A percentile compares a stretch with the other conserved stretches of the same genome.
These are phyloP conservation scores for Metellina segmentata DNA, from an alignment of 2,888 invertebrate genomes.

Conservation along the genomic window DNA sequence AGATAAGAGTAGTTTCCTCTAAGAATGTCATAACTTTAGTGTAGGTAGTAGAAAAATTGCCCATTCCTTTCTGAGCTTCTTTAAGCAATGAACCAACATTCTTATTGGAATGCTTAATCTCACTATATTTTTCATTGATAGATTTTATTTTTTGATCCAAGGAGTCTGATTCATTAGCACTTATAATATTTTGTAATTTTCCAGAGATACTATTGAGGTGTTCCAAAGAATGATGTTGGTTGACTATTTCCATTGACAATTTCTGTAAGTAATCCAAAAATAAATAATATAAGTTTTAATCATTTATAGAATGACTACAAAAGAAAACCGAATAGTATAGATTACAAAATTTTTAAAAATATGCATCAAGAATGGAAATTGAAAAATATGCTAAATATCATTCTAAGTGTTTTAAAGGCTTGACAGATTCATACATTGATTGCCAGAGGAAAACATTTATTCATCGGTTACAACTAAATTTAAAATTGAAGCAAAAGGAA, in stretches of 20 bases:
- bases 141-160: constrained; percentile 92
- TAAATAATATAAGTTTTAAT: background rate
- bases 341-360: no score
- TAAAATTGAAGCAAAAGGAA: no score
- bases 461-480: no score
- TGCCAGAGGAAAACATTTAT: no score
- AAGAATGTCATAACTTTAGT: constrained; percentile 96
- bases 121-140: constrained; percentile 90
- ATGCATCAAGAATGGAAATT: no score
- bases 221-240: constrained; percentile 91
- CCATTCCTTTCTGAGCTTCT: constrained; percentile 84
- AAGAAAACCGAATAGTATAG: background rate
- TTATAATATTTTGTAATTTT: constrained; percentile 92
- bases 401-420: no score
- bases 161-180: constrained; percentile 92
- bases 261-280: constrained; percentile 39
- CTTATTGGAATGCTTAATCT: constrained; percentile 91
- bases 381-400: no score
- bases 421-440: no score
- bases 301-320: background rate
- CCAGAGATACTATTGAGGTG: constrained; percentile 94
- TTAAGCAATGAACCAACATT: constrained; percentile 89
- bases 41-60: constrained; percentile 93
- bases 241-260: constrained; percentile 52
- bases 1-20: constrained; percentile 91